phyloP scores from a whole-genome alignment of 2,797 vertebrate species.

The Lophius americanus region DNA sequence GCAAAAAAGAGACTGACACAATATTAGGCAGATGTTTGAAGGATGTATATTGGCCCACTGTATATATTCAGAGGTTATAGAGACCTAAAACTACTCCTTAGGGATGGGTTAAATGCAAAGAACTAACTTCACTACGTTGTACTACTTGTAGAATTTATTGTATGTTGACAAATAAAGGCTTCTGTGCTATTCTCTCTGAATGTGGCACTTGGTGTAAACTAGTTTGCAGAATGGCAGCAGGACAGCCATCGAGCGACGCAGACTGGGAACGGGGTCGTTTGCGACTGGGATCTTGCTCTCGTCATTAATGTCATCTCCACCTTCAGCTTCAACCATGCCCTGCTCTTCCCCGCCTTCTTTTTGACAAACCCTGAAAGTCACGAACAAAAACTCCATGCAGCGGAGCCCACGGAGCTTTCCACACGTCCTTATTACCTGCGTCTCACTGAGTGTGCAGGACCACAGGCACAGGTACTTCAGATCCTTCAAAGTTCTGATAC shows the following conservation, averaged over 20 bases:
- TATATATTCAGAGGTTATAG: too few species aligned
- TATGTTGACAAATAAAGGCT: too few species aligned
- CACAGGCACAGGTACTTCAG: slow-evolving; percentile 77
- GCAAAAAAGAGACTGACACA: too few species aligned
- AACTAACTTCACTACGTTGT: too few species aligned
- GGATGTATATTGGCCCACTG: too few species aligned
- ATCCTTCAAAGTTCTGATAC: slow-evolving; percentile 78
- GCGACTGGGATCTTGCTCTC: slow-evolving; percentile 59
- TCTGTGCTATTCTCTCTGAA: slow-evolving; percentile 40
- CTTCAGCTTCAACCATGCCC: slow-evolving; percentile 49
- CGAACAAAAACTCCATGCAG: slow-evolving; percentile 78
- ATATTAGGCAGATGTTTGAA: too few species aligned
- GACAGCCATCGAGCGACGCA: slow-evolving; percentile 74
- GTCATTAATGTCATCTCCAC: slow-evolving; percentile 41
- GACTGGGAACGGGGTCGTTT: slow-evolving; percentile 72
- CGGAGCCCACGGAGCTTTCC: slow-evolving; percentile 75
- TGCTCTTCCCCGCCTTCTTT: slow-evolving; percentile 55
- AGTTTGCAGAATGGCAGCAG: slow-evolving; percentile 77
- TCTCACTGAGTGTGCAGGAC: slow-evolving; percentile 77
- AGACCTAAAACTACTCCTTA: too few species aligned
- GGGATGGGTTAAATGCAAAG: too few species aligned
- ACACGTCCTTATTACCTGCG: slow-evolving; percentile 80
- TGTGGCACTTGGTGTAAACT: slow-evolving; percentile 79
- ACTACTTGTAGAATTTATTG: too few species aligned
- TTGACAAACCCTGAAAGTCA: slow-evolving; percentile 75